phyloP scores from a whole-genome alignment of 2,797 vertebrate species.

The Acanthopagrus latus region DNA sequence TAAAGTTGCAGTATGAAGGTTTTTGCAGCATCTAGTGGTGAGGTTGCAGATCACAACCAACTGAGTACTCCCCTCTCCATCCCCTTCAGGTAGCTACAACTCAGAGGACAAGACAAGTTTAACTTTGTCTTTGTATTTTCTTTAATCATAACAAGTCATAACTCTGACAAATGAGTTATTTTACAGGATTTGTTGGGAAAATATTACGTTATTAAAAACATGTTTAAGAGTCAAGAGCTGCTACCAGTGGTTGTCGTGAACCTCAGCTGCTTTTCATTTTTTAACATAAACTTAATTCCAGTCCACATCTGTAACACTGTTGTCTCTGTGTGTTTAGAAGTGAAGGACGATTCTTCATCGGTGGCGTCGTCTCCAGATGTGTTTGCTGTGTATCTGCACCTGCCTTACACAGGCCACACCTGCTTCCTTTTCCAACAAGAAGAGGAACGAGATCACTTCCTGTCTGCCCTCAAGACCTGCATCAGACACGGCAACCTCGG shows the following conservation, averaged over 20 bases:
- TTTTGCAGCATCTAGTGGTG: too few species aligned
- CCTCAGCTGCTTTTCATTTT: conserved; percentile 5
- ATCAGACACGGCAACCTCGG: conserved; percentile 90
- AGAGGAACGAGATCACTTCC: conserved; percentile 82
- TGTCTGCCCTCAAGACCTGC: conserved; percentile 87
- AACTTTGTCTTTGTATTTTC: background rate
- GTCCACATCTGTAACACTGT: conserved; percentile 5
- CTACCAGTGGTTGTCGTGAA: background rate
- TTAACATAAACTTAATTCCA: background rate
- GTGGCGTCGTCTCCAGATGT: conserved; percentile 80
- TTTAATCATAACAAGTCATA: background rate
- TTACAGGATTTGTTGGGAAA: background rate
- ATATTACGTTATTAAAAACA: background rate
- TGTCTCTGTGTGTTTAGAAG: conserved; percentile 72
- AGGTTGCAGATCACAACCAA: too few species aligned
- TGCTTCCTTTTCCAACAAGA: conserved; percentile 89
- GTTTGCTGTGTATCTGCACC: conserved; percentile 90
- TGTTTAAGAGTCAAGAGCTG: background rate
- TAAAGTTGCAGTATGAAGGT: too few species aligned
- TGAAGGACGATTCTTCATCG: conserved; percentile 82
- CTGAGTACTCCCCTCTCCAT: too few species aligned
- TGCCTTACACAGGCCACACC: conserved; percentile 86
- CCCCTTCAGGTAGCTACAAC: too few species aligned
- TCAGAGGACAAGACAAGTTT: background rate
- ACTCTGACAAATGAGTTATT: too few species aligned